Conservation (phyloP, 2,888 invertebrate genomes). For the Entomobrya proxima region DNA sequence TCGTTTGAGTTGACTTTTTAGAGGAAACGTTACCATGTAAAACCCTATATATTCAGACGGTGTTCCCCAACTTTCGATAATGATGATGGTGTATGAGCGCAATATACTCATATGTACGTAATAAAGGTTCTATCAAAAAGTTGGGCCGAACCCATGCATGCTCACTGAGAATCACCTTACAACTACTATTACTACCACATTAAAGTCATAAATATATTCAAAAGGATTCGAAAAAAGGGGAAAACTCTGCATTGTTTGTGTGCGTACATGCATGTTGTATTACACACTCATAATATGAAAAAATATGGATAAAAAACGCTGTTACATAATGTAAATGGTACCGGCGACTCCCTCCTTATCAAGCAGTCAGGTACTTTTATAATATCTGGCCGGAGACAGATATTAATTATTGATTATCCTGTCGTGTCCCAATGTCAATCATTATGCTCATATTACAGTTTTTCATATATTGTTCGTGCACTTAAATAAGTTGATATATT, state of each 20-base stretch:
- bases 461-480: background rate
- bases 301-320: slow-evolving; percentile 6
- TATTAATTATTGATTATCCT: slow-evolving; percentile 67
- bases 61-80: too few relatives aligned
- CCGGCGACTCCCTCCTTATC: slow-evolving; percentile 28
- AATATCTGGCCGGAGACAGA: slow-evolving; percentile 56
- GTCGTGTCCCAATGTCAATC: slow-evolving; percentile 66
- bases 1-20: too few relatives aligned
- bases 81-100: too few relatives aligned
- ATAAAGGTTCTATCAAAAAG: background rate
- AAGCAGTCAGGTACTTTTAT: slow-evolving; percentile 37
- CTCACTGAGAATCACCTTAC: background rate
- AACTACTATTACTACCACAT: slow-evolving; percentile 11
- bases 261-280: background rate
- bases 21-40: too few relatives aligned
- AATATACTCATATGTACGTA: background rate
- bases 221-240: background rate
- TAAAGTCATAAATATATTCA: slow-evolving; percentile 11
- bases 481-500: background rate
- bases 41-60: too few relatives aligned
- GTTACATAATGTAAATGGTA: slow-evolving; percentile 28
- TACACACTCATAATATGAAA: background rate
- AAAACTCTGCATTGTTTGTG: background rate
- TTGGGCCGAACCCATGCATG: background rate
- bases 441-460: slow-evolving; percentile 51